phyloP scores from a whole-genome alignment of 2,888 invertebrate genomes.

The Nematopogon swammerdamellus region DNA sequence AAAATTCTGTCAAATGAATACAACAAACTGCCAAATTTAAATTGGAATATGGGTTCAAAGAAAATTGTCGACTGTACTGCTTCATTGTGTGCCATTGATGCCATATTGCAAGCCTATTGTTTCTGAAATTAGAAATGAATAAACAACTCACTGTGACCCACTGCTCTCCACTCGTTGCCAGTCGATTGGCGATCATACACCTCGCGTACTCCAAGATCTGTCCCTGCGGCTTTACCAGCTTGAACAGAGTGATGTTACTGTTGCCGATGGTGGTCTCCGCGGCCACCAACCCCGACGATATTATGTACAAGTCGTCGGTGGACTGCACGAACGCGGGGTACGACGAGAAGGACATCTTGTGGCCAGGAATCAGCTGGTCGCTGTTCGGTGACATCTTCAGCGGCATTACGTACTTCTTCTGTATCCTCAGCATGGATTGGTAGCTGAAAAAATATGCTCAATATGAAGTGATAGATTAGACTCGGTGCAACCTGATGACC shows the following conservation, averaged over 20 bases:
- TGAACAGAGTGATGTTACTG: conserved; percentile 58
- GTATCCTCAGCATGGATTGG: conserved; percentile 63
- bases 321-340: conserved; percentile 60
- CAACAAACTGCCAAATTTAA: no score
- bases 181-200: conserved; percentile 63
- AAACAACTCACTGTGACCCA: conserved; percentile 39
- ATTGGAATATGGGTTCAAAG: no score
- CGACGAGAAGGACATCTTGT: conserved; percentile 59
- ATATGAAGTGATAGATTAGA: no score
- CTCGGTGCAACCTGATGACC: no score
- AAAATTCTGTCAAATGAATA: no score
- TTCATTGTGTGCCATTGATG: no score
- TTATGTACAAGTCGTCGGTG: conserved; percentile 62
- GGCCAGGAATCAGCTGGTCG: conserved; percentile 43
- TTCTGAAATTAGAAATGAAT: no score
- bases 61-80: no score
- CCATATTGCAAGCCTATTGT: no score
- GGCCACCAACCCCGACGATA: conserved; percentile 57
- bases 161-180: conserved; percentile 54
- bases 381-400: conserved; percentile 24
- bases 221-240: conserved; percentile 47
- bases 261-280: conserved; percentile 71
- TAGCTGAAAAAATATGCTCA: conserved; percentile 48
- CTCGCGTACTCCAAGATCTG: conserved; percentile 59
- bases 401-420: conserved; percentile 63